Evolutionary conservation across 2,113 vertebrate genomes (phyloP).

Genomic region (Manacus vitellinus): DNA sequence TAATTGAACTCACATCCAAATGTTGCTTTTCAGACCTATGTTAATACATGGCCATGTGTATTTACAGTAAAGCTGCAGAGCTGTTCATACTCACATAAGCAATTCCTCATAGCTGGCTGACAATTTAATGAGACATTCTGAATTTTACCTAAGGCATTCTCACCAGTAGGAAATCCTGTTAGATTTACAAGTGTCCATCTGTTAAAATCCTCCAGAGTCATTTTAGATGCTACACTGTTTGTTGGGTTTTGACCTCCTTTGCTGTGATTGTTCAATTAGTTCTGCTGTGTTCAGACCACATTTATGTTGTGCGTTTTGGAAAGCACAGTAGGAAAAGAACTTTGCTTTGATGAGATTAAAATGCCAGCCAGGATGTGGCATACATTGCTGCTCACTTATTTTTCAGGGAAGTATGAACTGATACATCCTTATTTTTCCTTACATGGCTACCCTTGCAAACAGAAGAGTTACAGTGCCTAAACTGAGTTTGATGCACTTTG

Average conservation of each 20-base stretch:
- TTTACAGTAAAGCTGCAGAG: conserved; percentile 49
- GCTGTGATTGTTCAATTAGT: conserved; percentile 77
- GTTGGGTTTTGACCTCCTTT: conserved; percentile 75
- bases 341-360: conserved; percentile 33
- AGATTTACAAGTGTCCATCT: conserved; percentile 82
- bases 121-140: conserved; percentile 80
- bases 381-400: not conserved
- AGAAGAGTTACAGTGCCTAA: not conserved
- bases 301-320: conserved; percentile 38
- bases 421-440: conserved; percentile 19
- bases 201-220: conserved; percentile 75
- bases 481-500: not conserved
- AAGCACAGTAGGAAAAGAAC: not conserved
- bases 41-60: not conserved
- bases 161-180: conserved; percentile 79
- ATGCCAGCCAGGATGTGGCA: conserved; percentile 30
- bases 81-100: conserved; percentile 64
- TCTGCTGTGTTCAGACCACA: conserved; percentile 49
- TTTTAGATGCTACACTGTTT: conserved; percentile 70
- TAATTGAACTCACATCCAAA: not conserved
- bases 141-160: conserved; percentile 79
- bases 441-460: not conserved
- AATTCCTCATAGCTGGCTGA: conserved; percentile 70
- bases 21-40: not conserved
- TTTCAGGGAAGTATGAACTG: conserved; percentile 17